These are phyloP conservation scores for Callithrix jacchus DNA, from an alignment of 2,113 vertebrate genomes.

Conservation along the genomic window DNA sequence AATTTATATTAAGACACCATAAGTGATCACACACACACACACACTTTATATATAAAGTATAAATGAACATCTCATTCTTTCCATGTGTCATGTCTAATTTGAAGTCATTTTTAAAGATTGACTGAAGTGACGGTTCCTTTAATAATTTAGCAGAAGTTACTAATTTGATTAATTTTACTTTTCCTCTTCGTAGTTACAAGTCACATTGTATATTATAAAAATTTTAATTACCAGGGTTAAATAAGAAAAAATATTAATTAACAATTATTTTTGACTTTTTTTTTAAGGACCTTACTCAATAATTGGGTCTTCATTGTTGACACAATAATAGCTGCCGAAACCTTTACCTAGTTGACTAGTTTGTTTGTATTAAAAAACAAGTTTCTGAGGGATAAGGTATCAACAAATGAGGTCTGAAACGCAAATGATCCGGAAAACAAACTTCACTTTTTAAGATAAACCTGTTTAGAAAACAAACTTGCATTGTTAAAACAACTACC, in stretches of 20 bases:
- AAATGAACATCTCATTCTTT: neutral
- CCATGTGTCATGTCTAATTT: neutral
- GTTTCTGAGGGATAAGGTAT: constrained; percentile 1
- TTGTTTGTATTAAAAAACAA: constrained; percentile 41
- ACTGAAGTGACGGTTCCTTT: neutral
- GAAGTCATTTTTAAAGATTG: constrained; percentile 2
- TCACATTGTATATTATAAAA: neutral
- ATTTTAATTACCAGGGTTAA: neutral
- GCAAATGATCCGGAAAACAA: neutral
- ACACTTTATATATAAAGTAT: neutral
- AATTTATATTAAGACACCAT: neutral
- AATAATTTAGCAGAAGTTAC: neutral
- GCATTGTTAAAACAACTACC: neutral
- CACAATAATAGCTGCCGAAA: neutral
- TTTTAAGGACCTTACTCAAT: neutral
- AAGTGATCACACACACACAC: neutral
- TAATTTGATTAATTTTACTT: neutral
- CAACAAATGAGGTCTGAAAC: constrained; percentile 16
- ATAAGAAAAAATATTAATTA: neutral
- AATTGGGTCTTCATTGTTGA: constrained; percentile 30
- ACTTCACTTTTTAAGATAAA: neutral
- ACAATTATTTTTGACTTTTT: neutral
- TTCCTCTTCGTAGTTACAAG: neutral
- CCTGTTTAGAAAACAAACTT: neutral
- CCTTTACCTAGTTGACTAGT: constrained; percentile 19